These are phyloP conservation scores for Aselliscus stoliczkanus DNA, from an alignment of 2,797 vertebrate genomes.

Conservation along the genomic window DNA sequence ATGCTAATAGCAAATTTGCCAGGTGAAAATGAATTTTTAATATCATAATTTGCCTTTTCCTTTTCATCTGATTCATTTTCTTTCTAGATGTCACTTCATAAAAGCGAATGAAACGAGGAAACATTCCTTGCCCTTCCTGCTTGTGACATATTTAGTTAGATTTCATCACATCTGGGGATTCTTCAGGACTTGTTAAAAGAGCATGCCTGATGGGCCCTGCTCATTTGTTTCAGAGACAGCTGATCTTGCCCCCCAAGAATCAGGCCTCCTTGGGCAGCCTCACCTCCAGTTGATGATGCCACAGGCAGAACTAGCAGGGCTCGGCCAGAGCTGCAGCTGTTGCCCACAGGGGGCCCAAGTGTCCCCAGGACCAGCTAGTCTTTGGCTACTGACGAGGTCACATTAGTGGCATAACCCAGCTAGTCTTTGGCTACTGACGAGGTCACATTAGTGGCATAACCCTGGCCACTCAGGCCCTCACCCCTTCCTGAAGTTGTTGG, in stretches of 20 bases:
- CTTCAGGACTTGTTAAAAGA: neutral
- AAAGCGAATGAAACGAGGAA: neutral
- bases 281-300: neutral
- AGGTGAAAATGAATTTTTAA: conserved; percentile 74
- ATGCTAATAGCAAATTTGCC: conserved; percentile 70
- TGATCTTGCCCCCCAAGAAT: neutral
- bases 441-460: neutral
- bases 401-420: neutral
- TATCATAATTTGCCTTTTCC: conserved; percentile 66
- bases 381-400: neutral
- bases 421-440: no score
- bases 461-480: fast-evolving
- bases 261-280: neutral
- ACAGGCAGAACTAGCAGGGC: neutral
- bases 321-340: neutral
- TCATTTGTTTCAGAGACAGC: neutral
- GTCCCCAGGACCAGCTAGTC: neutral
- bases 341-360: neutral
- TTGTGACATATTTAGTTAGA: neutral
- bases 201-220: fast-evolving
- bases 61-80: conserved; percentile 59
- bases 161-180: neutral
- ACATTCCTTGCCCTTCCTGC: conserved; percentile 30
- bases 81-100: conserved; percentile 51
- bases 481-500: neutral